phyloP scores from a whole-genome alignment of 2,113 vertebrate species.

The Cyrtonyx montezumae region DNA sequence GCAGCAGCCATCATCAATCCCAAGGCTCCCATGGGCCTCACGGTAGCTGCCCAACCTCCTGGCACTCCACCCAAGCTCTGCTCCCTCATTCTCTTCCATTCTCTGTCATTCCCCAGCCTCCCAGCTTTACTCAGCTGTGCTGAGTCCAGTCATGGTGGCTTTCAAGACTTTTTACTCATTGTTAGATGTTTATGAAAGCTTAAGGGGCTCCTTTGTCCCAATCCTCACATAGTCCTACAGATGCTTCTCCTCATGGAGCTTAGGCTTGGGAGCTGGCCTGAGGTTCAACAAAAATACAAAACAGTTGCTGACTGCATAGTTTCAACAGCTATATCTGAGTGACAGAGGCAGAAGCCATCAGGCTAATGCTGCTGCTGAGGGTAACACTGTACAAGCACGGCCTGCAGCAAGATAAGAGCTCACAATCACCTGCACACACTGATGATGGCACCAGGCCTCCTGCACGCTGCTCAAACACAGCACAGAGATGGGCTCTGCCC shows the following conservation, averaged over 20 bases:
- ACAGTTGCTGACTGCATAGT: background rate
- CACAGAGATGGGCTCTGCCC: background rate
- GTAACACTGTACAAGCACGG: too few relatives aligned
- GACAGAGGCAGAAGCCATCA: background rate
- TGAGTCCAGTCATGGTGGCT: background rate
- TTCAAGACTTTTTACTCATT: background rate
- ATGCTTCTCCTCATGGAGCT: too few relatives aligned
- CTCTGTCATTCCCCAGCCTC: background rate
- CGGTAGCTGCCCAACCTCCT: background rate
- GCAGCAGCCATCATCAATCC: background rate
- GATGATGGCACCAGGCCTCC: background rate
- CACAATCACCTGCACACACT: background rate
- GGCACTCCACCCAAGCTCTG: background rate
- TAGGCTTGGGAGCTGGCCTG: background rate
- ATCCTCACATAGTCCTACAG: background rate
- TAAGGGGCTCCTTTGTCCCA: background rate
- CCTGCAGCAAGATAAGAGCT: background rate
- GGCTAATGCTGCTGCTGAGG: background rate
- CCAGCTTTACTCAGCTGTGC: background rate
- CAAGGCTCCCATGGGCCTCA: background rate
- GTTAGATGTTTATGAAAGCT: background rate
- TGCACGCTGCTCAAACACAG: background rate
- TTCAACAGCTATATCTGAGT: background rate
- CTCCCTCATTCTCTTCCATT: background rate
- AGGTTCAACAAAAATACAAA: background rate